phyloP scores from a whole-genome alignment of 1,140 invertebrate species.

The Latrodectus geometricus region DNA sequence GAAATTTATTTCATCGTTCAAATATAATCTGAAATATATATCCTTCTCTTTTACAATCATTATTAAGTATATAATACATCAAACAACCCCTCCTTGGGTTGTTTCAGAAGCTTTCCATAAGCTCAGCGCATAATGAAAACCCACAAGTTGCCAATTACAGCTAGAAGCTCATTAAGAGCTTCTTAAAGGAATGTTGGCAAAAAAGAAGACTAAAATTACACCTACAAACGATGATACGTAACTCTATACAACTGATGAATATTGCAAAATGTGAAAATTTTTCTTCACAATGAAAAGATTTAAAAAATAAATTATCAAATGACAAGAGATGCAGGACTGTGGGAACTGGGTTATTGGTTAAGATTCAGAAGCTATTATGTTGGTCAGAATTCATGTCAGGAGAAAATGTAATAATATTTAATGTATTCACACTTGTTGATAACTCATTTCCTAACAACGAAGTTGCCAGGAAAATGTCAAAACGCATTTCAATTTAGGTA shows the following conservation, averaged over 20 bases:
- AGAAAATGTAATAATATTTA: too few species aligned
- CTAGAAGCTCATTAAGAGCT: slow-evolving; percentile 18
- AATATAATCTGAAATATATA: slow-evolving; percentile 22
- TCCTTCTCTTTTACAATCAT: background rate
- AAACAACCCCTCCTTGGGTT: background rate
- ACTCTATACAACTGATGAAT: slow-evolving; percentile 28
- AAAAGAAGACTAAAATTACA: slow-evolving; percentile 14
- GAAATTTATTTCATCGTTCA: slow-evolving; percentile 34
- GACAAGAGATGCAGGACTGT: slow-evolving; percentile 32
- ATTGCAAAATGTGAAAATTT: background rate
- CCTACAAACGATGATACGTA: slow-evolving; percentile 29
- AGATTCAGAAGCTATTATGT: too few species aligned
- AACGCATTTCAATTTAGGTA: too few species aligned
- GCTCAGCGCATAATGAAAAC: slow-evolving; percentile 32
- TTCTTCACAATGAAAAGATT: background rate
- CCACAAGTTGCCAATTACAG: slow-evolving; percentile 15
- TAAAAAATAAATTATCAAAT: slow-evolving; percentile 37
- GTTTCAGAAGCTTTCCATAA: slow-evolving; percentile 13
- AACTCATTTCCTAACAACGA: too few species aligned
- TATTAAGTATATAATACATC: slow-evolving; percentile 29
- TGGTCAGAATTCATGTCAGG: too few species aligned
- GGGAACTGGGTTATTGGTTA: background rate
- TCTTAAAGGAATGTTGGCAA: slow-evolving; percentile 41
- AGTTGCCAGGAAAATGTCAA: too few species aligned
- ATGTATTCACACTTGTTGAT: too few species aligned